Evolutionary conservation across 2,113 vertebrate species (phyloP).

Genomic region (Nycticebus coucang): DNA sequence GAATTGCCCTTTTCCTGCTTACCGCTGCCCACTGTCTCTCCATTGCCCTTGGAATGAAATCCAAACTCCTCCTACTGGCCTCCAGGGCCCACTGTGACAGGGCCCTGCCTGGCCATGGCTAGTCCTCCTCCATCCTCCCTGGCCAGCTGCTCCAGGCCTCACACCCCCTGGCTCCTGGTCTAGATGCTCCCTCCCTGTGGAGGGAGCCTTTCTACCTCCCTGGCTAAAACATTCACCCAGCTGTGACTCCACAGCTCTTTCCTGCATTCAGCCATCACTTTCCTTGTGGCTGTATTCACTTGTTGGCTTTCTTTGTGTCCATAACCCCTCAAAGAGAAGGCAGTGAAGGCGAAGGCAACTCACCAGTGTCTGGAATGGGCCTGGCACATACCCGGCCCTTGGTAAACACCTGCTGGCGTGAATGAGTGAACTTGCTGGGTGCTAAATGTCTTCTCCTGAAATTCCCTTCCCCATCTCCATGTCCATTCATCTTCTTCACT

Average conservation of each 20-base stretch:
- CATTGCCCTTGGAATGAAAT: background rate
- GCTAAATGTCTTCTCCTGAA: background rate
- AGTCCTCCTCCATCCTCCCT: background rate
- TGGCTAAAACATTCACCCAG: background rate
- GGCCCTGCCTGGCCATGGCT: fast-evolving
- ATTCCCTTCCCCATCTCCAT: background rate
- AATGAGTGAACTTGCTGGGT: background rate
- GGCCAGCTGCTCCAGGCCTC: background rate
- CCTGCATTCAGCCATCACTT: background rate
- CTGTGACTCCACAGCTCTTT: background rate
- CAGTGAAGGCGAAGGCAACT: background rate
- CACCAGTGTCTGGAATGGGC: background rate
- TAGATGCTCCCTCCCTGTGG: background rate
- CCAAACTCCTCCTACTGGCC: background rate
- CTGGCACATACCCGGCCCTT: background rate
- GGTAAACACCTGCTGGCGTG: background rate
- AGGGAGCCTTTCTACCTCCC: background rate
- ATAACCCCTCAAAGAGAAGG: background rate
- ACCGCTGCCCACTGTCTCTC: background rate
- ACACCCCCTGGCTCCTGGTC: background rate
- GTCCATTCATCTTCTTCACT: background rate
- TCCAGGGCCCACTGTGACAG: background rate
- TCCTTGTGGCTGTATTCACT: background rate
- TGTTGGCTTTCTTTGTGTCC: background rate
- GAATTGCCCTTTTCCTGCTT: background rate